A percentile compares a stretch with the other conserved stretches of the same genome.
Evolutionary conservation across 2,797 vertebrate species (phyloP).

Genomic region (Bradypus variegatus): DNA sequence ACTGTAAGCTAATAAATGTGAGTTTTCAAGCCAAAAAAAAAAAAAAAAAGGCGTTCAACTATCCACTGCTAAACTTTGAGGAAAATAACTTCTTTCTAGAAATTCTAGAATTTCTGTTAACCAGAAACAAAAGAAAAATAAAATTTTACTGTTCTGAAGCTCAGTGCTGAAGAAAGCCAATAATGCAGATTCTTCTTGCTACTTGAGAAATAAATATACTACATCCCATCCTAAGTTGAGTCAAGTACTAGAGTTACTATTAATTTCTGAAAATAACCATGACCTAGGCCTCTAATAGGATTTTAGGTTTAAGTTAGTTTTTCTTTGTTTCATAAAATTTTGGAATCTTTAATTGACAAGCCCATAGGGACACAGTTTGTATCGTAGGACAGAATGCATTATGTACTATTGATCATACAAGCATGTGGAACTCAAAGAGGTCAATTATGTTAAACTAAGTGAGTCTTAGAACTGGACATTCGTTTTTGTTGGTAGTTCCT

Average conservation of each 20-base stretch:
- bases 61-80: background rate
- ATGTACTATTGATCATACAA: background rate
- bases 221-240: background rate
- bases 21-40: too few relatives aligned
- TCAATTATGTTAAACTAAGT: background rate
- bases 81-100: conserved; percentile 9
- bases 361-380: background rate
- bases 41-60: background rate
- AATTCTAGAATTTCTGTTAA: conserved; percentile 13
- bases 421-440: background rate
- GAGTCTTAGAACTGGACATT: background rate
- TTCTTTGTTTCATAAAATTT: conserved; percentile 29
- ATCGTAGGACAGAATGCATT: background rate
- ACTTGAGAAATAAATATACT: background rate
- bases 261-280: conserved; percentile 37
- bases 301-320: conserved; percentile 32
- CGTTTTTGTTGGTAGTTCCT: conserved; percentile 32
- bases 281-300: conserved; percentile 12
- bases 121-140: background rate
- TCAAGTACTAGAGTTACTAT: background rate
- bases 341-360: background rate
- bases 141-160: conserved; percentile 4
- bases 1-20: too few relatives aligned
- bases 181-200: conserved; percentile 26
- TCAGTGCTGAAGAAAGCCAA: background rate